A percentile compares a stretch with the other conserved stretches of the same genome.
Conservation (phyloP, 2,113 vertebrate genomes). For the Gymnogyps californianus region DNA sequence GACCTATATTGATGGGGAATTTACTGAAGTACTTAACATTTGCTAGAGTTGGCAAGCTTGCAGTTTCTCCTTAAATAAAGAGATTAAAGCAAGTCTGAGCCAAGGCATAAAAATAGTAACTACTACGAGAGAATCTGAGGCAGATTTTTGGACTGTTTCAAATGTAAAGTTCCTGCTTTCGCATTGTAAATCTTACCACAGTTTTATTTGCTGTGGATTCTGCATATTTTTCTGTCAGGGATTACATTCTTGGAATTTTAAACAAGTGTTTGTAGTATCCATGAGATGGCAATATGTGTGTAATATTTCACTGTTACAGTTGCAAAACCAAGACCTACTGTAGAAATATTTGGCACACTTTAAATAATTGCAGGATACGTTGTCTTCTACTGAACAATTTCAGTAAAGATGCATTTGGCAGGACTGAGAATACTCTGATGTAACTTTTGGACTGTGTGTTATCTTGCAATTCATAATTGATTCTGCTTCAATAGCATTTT, state of each 20-base stretch:
- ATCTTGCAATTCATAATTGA: not conserved
- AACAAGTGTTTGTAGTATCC: conserved; percentile 28
- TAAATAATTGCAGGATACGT: not conserved
- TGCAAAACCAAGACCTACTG: not conserved
- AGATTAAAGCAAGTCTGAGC: conserved; percentile 50
- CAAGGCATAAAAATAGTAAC: conserved; percentile 63
- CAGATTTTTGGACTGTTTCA: conserved; percentile 31
- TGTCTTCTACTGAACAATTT: not conserved
- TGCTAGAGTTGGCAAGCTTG: conserved; percentile 49
- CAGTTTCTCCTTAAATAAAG: conserved; percentile 53
- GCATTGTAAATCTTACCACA: not conserved
- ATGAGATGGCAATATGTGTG: conserved; percentile 46
- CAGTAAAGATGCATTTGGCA: conserved; percentile 13
- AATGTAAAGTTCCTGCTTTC: conserved; percentile 9
- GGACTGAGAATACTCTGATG: not conserved
- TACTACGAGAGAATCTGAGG: conserved; percentile 45
- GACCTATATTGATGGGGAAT: conserved; percentile 39
- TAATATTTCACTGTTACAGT: not conserved
- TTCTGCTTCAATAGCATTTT: not conserved
- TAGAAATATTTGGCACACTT: not conserved
- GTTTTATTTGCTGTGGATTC: not conserved
- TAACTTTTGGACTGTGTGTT: conserved; percentile 14
- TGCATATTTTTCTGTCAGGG: not conserved
- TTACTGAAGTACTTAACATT: conserved; percentile 61
- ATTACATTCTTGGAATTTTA: not conserved